Conservation (phyloP, 2,888 invertebrate genomes). For the Nomada fucata region DNA sequence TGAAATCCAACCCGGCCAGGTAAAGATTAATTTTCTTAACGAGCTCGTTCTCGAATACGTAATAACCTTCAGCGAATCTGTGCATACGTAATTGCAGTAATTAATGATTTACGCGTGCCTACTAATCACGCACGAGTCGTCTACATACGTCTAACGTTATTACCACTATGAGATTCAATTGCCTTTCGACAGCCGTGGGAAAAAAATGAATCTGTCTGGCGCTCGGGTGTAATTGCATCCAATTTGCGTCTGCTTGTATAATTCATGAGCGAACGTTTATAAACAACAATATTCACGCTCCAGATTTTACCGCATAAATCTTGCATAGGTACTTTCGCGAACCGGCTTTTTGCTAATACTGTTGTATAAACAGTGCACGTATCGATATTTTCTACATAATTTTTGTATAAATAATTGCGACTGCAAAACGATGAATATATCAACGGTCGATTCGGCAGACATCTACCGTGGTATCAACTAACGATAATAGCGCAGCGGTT, state of each 20-base stretch:
- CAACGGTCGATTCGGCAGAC: constrained; percentile 44
- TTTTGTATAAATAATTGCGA: background rate
- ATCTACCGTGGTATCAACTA: constrained; percentile 30
- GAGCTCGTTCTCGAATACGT: constrained; percentile 32
- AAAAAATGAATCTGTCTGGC: constrained; percentile 1
- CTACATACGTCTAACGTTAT: constrained; percentile 12
- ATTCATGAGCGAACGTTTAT: constrained; percentile 21
- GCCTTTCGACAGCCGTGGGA: background rate
- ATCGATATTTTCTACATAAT: background rate
- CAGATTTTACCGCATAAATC: constrained; percentile 8
- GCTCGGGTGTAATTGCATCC: constrained; percentile 11
- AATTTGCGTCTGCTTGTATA: background rate
- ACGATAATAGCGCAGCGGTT: constrained; percentile 16
- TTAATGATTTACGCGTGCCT: constrained; percentile 31
- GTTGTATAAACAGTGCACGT: background rate
- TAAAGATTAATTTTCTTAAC: constrained; percentile 73
- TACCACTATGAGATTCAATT: constrained; percentile 38
- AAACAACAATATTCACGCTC: constrained; percentile 2
- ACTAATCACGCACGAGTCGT: background rate
- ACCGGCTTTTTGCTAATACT: background rate
- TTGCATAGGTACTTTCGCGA: background rate
- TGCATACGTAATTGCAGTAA: constrained; percentile 38
- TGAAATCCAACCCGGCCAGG: constrained; percentile 86
- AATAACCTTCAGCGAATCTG: constrained; percentile 21
- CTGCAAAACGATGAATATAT: background rate